phyloP scores from a whole-genome alignment of 2,113 vertebrate species.

The Phaethornis superciliosus region DNA sequence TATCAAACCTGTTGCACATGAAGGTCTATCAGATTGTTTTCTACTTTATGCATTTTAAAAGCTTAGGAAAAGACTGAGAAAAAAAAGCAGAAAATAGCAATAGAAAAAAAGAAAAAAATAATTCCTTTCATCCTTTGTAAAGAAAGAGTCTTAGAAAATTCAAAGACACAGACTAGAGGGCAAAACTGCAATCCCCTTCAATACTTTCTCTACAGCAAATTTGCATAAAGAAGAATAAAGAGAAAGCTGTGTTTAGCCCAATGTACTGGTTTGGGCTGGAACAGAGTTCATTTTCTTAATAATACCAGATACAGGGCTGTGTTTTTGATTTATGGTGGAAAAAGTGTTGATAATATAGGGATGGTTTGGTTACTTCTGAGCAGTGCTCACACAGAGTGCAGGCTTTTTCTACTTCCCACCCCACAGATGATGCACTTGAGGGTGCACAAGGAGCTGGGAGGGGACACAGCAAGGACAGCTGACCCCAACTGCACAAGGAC shows the following conservation, averaged over 20 bases:
- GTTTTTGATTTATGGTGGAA: background rate
- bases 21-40: background rate
- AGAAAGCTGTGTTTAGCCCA: background rate
- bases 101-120: background rate
- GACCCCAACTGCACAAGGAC: too few species aligned
- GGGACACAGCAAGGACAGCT: background rate
- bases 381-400: too few species aligned
- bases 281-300: background rate
- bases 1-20: background rate
- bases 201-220: background rate
- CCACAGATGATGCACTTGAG: fast-evolving
- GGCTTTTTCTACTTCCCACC: background rate
- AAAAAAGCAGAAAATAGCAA: background rate
- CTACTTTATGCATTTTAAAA: background rate
- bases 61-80: background rate
- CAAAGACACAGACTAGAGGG: background rate
- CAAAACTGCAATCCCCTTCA: background rate
- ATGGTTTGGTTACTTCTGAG: too few species aligned
- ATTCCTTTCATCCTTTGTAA: background rate
- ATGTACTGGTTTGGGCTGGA: background rate
- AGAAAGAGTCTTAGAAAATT: background rate
- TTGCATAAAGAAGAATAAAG: background rate
- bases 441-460: background rate
- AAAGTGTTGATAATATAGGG: too few species aligned
- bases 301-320: background rate